phyloP scores from a whole-genome alignment of 1,140 invertebrate species.

The Tetraneura akinire region DNA sequence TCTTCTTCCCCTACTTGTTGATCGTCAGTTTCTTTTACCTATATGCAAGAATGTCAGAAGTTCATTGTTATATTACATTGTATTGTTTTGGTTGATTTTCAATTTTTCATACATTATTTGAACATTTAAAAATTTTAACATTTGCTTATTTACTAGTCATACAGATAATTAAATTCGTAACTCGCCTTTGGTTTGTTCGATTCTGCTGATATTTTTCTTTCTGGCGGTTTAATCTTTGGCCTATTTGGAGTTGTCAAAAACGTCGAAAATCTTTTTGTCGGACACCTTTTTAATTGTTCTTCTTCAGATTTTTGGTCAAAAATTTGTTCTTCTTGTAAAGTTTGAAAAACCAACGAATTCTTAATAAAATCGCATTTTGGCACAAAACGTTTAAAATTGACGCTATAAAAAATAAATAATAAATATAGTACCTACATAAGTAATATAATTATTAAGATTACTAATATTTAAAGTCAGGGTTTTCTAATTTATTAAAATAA shows the following conservation, averaged over 20 bases:
- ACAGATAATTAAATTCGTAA: neutral
- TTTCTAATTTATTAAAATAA: too few relatives aligned
- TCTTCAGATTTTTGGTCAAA: slow-evolving; percentile 56
- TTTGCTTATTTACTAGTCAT: neutral
- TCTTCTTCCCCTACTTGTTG: neutral
- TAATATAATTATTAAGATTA: too few relatives aligned
- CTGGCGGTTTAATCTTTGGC: slow-evolving; percentile 53
- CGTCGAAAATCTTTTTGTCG: slow-evolving; percentile 57
- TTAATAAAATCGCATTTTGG: slow-evolving; percentile 67
- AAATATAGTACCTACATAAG: too few relatives aligned
- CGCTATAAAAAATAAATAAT: slow-evolving; percentile 58
- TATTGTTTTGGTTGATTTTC: too few relatives aligned
- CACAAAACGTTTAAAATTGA: slow-evolving; percentile 70
- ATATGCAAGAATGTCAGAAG: neutral
- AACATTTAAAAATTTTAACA: too few relatives aligned
- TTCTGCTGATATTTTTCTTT: slow-evolving; percentile 51
- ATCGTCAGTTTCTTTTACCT: neutral
- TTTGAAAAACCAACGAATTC: slow-evolving; percentile 71
- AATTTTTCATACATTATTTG: neutral
- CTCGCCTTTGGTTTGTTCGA: neutral
- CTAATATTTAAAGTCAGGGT: too few relatives aligned
- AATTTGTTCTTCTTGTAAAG: slow-evolving; percentile 56
- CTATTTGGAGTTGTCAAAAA: slow-evolving; percentile 55
- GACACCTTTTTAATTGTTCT: slow-evolving; percentile 56
- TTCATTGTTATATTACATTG: neutral